phyloP scores from a whole-genome alignment of 2,888 invertebrate species.

The Diploptera punctata region DNA sequence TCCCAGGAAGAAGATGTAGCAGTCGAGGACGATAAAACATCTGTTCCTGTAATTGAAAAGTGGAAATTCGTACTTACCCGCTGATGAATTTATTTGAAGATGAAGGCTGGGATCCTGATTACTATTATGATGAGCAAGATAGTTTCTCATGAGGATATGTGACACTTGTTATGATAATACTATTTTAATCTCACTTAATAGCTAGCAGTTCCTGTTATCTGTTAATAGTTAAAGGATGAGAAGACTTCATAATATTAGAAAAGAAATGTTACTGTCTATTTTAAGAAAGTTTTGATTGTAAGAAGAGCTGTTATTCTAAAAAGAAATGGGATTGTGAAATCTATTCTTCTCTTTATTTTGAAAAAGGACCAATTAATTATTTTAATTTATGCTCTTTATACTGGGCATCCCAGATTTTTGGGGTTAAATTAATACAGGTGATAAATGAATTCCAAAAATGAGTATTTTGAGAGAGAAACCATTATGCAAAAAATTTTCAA shows the following conservation, averaged over 20 bases:
- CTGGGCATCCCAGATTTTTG: too few relatives aligned
- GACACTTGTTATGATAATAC: background rate
- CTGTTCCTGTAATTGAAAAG: background rate
- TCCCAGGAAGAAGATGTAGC: constrained; percentile 19
- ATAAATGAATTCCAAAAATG: too few relatives aligned
- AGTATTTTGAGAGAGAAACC: too few relatives aligned
- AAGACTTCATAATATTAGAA: background rate
- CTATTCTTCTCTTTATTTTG: too few relatives aligned
- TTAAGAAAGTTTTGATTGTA: constrained; percentile 12
- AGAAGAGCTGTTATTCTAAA: background rate
- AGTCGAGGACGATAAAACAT: background rate
- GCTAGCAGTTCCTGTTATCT: constrained; percentile 11
- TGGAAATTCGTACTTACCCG: background rate
- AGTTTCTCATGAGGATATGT: constrained; percentile 26
- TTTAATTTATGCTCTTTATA: too few relatives aligned
- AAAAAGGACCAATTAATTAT: too few relatives aligned
- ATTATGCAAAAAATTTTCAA: too few relatives aligned
- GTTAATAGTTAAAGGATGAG: background rate
- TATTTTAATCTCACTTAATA: background rate
- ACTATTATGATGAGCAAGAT: constrained; percentile 26
- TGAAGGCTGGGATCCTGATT: constrained; percentile 21
- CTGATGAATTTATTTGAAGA: constrained; percentile 9
- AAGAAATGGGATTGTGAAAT: too few relatives aligned
- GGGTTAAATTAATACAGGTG: too few relatives aligned
- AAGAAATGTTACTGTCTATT: constrained; percentile 8